Evolutionary conservation across 2,113 vertebrate species (phyloP).

Genomic region (Leuciscus idus): DNA sequence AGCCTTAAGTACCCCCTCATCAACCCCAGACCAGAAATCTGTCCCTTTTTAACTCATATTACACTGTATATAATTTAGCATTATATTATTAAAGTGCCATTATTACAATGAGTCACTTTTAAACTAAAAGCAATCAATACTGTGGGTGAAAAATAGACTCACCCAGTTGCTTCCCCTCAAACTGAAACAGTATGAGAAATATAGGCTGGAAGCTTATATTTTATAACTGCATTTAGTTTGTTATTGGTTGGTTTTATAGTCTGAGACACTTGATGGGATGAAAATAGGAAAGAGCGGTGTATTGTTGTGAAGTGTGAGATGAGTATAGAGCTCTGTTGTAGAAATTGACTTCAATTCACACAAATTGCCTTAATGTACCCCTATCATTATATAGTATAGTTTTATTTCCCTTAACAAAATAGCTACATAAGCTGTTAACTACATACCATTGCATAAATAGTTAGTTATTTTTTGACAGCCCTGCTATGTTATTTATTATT

Average conservation of each 20-base stretch:
- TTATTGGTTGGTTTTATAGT: conserved; percentile 21
- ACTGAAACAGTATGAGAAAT: neutral
- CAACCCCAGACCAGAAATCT: conserved; percentile 2
- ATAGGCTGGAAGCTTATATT: conserved; percentile 5
- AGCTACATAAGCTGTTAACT: neutral
- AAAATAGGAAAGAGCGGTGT: neutral
- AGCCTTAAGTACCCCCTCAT: neutral
- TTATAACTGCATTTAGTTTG: conserved; percentile 26
- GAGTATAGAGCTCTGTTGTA: neutral
- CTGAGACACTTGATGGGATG: conserved; percentile 7
- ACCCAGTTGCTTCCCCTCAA: neutral
- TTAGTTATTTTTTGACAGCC: too few species aligned
- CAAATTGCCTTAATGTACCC: neutral
- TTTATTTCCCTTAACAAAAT: neutral
- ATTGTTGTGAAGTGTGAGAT: neutral
- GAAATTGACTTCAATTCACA: neutral
- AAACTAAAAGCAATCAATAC: conserved; percentile 29
- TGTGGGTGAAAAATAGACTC: conserved; percentile 12
- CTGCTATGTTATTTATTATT: too few species aligned
- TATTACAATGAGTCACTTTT: conserved; percentile 31
- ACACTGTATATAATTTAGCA: neutral
- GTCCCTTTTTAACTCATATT: conserved; percentile 23
- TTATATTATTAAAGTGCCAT: conserved; percentile 19
- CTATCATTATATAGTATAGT: neutral
- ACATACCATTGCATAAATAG: neutral